Percentiles rank a stretch among this genome's conserved stretches.
phyloP scores from a whole-genome alignment of 1,140 invertebrate genomes.

The Zelostemma sp. region DNA sequence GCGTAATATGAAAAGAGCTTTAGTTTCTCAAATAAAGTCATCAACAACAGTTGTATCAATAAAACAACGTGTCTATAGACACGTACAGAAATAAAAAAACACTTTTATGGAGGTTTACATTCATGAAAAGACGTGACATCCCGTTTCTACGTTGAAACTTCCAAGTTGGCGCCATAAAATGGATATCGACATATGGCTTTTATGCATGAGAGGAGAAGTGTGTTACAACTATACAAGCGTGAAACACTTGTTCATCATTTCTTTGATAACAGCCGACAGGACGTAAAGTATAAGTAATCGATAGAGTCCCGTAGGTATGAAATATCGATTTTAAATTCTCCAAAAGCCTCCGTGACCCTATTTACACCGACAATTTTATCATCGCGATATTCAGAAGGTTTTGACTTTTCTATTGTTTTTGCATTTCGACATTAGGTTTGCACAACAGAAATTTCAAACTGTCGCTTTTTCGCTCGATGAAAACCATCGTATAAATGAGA shows the following conservation, averaged over 20 bases:
- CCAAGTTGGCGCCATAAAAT: background rate
- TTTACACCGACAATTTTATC: too few species aligned
- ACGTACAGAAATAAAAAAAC: background rate
- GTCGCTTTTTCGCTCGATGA: too few species aligned
- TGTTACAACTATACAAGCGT: background rate
- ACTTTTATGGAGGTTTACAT: too few species aligned
- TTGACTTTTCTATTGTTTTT: too few species aligned
- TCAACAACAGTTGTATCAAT: too few species aligned
- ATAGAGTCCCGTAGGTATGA: background rate
- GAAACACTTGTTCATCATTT: constrained; percentile 1
- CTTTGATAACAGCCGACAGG: constrained; percentile 1
- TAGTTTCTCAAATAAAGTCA: background rate
- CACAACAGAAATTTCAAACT: too few species aligned
- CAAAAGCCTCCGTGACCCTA: background rate
- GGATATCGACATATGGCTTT: constrained; percentile 3
- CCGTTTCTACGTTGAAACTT: background rate
- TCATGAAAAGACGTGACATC: background rate
- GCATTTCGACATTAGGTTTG: too few species aligned
- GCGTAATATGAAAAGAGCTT: too few species aligned
- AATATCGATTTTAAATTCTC: background rate
- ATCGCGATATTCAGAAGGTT: too few species aligned
- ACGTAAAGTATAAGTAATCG: constrained; percentile 1
- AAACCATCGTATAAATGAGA: too few species aligned
- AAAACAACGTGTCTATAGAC: too few species aligned
- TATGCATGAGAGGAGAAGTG: constrained; percentile 1